These are phyloP conservation scores for Myrmophylax atrothorax DNA, from an alignment of 2,113 vertebrate genomes.

Conservation along the genomic window DNA sequence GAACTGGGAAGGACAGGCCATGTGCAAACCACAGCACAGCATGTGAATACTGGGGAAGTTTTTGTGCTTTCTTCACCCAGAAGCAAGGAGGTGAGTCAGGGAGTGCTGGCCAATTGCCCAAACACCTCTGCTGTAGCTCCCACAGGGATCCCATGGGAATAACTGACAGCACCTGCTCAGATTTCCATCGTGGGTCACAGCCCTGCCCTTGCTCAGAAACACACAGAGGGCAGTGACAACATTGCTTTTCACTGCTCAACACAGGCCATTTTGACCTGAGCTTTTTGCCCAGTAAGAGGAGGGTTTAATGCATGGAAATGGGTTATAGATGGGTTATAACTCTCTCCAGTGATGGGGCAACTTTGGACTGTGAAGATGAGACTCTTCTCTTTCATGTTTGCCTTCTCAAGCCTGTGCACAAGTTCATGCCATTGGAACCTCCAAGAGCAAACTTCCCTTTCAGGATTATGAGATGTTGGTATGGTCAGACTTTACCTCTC, in stretches of 20 bases:
- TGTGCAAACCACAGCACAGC: neutral
- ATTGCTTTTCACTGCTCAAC: neutral
- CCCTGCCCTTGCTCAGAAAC: neutral
- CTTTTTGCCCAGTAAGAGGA: neutral
- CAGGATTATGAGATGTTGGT: neutral
- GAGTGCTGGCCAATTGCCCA: neutral
- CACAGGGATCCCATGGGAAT: neutral
- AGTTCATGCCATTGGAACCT: neutral
- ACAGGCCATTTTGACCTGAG: neutral
- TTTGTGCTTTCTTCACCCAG: neutral
- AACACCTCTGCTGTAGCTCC: neutral
- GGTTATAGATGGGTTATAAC: neutral
- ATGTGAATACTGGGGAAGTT: neutral
- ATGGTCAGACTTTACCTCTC: slow-evolving; percentile 82
- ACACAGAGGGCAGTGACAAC: neutral
- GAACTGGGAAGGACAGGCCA: neutral
- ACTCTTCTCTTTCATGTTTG: neutral
- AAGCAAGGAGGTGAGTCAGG: neutral
- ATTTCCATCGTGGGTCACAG: neutral
- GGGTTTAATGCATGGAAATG: neutral
- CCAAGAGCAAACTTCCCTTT: neutral
- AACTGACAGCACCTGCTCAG: neutral
- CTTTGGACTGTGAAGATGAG: neutral
- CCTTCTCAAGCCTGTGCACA: neutral
- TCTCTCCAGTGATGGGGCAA: neutral